phyloP scores from a whole-genome alignment of 2,113 vertebrate species.

The Romanogobio albipinnatus region DNA sequence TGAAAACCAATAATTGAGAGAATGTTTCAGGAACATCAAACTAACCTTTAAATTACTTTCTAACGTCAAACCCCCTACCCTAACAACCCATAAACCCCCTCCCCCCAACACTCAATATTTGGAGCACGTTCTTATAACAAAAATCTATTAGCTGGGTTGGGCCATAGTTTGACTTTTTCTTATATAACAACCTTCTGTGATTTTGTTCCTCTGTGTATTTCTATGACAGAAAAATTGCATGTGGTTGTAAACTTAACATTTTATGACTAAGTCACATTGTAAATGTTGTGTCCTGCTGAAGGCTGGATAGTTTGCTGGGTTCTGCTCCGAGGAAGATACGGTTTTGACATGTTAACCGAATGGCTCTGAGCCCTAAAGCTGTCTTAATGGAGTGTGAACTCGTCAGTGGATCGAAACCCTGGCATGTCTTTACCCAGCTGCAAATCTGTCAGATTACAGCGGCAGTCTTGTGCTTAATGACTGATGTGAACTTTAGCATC shows the following conservation, averaged over 20 bases:
- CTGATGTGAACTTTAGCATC: background rate
- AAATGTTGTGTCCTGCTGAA: background rate
- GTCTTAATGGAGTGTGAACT: slow-evolving; percentile 37
- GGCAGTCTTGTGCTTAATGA: background rate
- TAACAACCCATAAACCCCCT: no score
- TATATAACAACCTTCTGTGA: background rate
- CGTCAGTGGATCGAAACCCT: background rate
- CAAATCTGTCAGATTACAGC: slow-evolving; percentile 28
- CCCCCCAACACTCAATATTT: no score
- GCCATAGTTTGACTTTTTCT: background rate
- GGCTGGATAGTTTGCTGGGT: background rate
- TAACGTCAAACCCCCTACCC: no score
- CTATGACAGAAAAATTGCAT: background rate
- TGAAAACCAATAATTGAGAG: no score
- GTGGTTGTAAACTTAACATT: background rate
- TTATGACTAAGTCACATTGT: background rate
- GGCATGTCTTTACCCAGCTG: slow-evolving; percentile 18
- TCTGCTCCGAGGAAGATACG: background rate
- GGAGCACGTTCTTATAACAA: background rate
- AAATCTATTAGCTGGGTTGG: background rate
- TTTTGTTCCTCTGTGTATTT: background rate
- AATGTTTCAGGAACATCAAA: no score
- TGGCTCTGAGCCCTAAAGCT: background rate
- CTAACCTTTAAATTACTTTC: no score
- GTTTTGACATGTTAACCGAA: background rate